phyloP scores from a whole-genome alignment of 2,113 vertebrate species.

The Oreochromis tanganicae region DNA sequence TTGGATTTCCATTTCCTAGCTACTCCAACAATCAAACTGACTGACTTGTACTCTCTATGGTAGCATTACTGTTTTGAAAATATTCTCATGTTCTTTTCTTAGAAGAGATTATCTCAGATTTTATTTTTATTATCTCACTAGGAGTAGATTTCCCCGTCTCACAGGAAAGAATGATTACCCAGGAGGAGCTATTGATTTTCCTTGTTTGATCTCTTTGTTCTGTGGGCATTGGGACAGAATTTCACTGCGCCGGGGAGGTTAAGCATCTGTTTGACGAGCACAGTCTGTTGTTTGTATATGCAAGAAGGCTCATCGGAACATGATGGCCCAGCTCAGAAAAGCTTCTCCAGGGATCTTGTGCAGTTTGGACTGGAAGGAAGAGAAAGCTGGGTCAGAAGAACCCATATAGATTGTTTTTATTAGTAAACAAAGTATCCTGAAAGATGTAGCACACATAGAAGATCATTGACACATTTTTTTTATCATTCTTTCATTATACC shows the following conservation, averaged over 20 bases:
- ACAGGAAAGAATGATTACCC: neutral
- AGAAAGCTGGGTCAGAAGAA: neutral
- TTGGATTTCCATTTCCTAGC: neutral
- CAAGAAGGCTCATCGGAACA: slow-evolving; percentile 6
- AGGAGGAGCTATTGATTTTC: slow-evolving; percentile 20
- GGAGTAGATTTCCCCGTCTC: neutral
- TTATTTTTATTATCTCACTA: neutral
- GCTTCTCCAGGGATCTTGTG: slow-evolving; percentile 7
- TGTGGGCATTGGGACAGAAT: slow-evolving; percentile 1
- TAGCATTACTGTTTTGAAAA: neutral
- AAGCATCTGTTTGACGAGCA: slow-evolving; percentile 16
- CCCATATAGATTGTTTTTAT: neutral
- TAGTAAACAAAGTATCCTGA: neutral
- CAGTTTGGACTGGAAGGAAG: neutral
- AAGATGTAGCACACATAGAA: neutral
- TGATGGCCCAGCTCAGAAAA: slow-evolving; percentile 2
- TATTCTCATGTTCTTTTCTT: neutral
- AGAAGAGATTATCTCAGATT: neutral
- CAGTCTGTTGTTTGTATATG: slow-evolving; percentile 15
- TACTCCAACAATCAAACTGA: neutral
- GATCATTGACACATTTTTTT: neutral
- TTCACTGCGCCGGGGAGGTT: neutral
- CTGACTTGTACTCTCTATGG: neutral
- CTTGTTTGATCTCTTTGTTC: slow-evolving; percentile 18
- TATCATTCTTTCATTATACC: neutral